Conservation (phyloP, 2,797 vertebrate species). For the Craterocephalus amniculus region DNA sequence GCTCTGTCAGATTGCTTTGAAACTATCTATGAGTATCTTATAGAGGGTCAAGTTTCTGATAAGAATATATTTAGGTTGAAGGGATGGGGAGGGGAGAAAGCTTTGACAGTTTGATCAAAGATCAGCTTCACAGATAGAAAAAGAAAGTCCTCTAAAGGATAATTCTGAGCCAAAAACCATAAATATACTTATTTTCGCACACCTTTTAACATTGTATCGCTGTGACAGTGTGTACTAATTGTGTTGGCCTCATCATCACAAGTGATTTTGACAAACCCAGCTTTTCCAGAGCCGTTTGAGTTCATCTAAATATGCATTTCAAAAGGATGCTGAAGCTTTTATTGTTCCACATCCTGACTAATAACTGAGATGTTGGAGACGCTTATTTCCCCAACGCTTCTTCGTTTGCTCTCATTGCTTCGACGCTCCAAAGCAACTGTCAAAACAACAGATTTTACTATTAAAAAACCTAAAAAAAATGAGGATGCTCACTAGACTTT, state of each 20-base stretch:
- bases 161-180: not conserved
- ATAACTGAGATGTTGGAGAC: constrained; percentile 15
- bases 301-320: constrained; percentile 12
- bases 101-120: constrained; percentile 1
- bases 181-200: constrained; percentile 1
- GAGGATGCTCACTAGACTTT: no score
- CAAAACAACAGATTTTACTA: not conserved
- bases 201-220: not conserved
- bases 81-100: not conserved
- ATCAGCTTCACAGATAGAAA: not conserved
- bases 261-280: not conserved
- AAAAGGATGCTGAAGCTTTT: constrained; percentile 13
- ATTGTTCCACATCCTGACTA: constrained; percentile 10
- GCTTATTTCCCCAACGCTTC: not conserved
- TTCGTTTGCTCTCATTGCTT: not conserved
- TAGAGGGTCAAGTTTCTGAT: constrained; percentile 12
- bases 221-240: not conserved
- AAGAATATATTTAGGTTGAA: constrained; percentile 21
- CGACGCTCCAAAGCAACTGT: not conserved
- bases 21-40: not conserved
- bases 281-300: constrained; percentile 5
- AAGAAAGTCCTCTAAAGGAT: not conserved
- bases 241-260: not conserved
- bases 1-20: constrained; percentile 8
- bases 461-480: no score